Percentiles rank a stretch among this genome's conserved stretches.
Conservation (phyloP, 1,140 invertebrate genomes). For the Akabosia matsudoensis region DNA sequence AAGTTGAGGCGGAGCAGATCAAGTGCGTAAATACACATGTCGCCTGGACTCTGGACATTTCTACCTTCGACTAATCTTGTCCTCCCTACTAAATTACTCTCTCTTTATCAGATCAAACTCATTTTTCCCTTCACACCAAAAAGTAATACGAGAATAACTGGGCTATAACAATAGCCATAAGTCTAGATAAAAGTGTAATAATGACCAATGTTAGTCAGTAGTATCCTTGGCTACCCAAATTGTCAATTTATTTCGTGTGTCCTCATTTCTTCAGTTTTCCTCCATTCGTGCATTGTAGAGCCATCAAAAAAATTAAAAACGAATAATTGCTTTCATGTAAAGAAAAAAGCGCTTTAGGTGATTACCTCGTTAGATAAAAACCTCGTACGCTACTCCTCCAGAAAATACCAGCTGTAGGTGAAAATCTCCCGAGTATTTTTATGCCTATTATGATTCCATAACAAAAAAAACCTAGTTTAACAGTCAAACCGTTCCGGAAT, state of each 20-base stretch:
- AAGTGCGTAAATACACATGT: not conserved
- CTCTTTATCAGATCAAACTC: not conserved
- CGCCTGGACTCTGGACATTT: not conserved
- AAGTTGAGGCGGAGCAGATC: no score
- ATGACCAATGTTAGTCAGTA: not conserved
- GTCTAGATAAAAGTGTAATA: not conserved
- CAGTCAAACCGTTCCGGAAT: not conserved
- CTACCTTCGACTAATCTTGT: not conserved
- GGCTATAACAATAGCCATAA: not conserved
- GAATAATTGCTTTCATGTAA: slow-evolving; percentile 13
- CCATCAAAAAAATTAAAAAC: slow-evolving; percentile 21
- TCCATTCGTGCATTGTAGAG: not conserved
- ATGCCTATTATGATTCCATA: no score
- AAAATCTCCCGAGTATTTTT: no score
- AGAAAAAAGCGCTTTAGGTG: slow-evolving; percentile 7
- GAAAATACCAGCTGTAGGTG: no score
- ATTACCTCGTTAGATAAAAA: not conserved
- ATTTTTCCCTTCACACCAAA: not conserved
- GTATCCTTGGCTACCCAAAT: not conserved
- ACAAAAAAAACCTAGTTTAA: no score
- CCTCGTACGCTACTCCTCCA: not conserved
- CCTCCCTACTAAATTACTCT: slow-evolving; percentile 19
- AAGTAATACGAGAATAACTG: not conserved
- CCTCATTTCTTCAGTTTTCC: no score
- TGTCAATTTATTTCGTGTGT: no score